Evolutionary conservation across 2,888 invertebrate species (phyloP), one percentile per base, ranked within the genome.

Genomic region (Acrobasis repandana): DNA sequence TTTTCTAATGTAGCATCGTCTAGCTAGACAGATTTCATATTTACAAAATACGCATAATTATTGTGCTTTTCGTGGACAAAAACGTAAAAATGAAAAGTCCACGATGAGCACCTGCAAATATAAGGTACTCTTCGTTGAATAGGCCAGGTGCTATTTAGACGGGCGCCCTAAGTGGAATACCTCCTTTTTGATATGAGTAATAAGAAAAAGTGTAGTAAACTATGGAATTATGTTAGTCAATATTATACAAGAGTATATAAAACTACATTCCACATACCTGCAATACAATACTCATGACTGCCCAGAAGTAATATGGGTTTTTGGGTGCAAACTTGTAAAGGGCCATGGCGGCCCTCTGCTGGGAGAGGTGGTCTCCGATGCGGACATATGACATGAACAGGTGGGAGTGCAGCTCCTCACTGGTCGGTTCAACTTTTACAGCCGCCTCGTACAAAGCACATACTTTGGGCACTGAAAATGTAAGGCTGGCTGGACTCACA

Each of bases 281-380:
- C 93, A 99, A 94, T 20, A 99, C 96, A 71, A 98, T 95, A 82
- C 98, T 98, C 97, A 99, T 98, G 10, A 99, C 96, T 18, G 97
- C 97, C 99, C 99, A 99, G 84, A 98, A 98, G 83, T 98, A 98
- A 83, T 99, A 99, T 0, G 98, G 98, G 83, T 97, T 98, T 84
- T 98, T 98, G 2, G 97, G 96, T 75, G 96, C 96, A 61, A 97
- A 92, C 92, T 98, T 98, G 88, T 97, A 99, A 43, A 99, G 92
- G 11, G 95, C 94, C 93, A 98, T 94, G 0, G 99, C 99, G 0
- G 96, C 95, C 66, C 96, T 94, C 78, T 98, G 98, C 83, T 99
- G 99, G 9, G 96, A 94, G 78, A 97, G 96, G 80, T 96, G 98
- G 87, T 99, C 97, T 1, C 96, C 96, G 2, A 98, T 93, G 36